A percentile compares a stretch with the other conserved stretches of the same genome.
Conservation (phyloP, 1,140 invertebrate genomes). For the Apis cerana region DNA sequence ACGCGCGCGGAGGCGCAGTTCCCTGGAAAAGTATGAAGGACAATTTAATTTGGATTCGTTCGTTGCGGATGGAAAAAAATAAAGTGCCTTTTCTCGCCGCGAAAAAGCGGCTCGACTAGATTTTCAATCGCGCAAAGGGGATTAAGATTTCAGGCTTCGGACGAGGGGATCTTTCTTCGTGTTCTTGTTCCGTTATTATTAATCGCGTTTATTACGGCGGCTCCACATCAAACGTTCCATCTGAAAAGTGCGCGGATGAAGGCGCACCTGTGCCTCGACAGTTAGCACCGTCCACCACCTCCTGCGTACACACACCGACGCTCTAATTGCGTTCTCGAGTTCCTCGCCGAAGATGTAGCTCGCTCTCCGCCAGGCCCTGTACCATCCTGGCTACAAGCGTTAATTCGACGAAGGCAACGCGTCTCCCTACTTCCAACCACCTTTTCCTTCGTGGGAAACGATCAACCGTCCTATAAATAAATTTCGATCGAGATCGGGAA, state of each 20-base stretch:
- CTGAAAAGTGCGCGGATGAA: slow-evolving; percentile 48
- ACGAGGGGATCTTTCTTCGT: not conserved
- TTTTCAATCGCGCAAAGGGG: not conserved
- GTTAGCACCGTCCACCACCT: slow-evolving; percentile 59
- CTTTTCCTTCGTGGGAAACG: too few species aligned
- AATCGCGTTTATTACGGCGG: slow-evolving; percentile 42
- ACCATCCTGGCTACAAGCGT: slow-evolving; percentile 41
- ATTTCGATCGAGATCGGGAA: too few species aligned
- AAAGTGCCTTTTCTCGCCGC: not conserved
- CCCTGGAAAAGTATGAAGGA: too few species aligned
- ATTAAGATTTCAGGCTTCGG: slow-evolving; percentile 15
- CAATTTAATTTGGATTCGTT: too few species aligned
- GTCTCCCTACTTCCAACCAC: slow-evolving; percentile 35
- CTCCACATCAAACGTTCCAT: slow-evolving; percentile 43
- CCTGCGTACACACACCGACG: slow-evolving; percentile 54
- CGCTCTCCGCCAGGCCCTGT: slow-evolving; percentile 44
- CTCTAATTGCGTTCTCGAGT: slow-evolving; percentile 71
- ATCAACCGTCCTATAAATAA: too few species aligned
- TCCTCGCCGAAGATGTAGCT: slow-evolving; percentile 57
- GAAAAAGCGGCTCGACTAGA: not conserved
- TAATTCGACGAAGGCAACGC: slow-evolving; percentile 60
- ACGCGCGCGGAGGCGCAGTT: too few species aligned
- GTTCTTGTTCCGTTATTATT: slow-evolving; percentile 13
- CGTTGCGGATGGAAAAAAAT: too few species aligned
- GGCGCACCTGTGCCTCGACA: slow-evolving; percentile 60